Conservation (phyloP, 2,888 invertebrate species). For the Folsomia candida region DNA sequence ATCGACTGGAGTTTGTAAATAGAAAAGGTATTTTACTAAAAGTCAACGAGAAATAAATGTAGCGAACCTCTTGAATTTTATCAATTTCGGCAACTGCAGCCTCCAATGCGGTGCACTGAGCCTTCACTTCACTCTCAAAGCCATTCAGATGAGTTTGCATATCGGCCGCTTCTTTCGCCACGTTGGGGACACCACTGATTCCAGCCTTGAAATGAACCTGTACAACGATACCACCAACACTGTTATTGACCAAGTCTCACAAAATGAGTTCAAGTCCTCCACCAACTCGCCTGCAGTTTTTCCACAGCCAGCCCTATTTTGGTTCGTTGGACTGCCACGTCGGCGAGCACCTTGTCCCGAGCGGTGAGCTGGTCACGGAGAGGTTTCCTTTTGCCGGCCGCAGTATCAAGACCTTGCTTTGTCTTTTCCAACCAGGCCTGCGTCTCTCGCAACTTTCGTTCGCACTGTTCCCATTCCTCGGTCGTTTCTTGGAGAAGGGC, state of each 20-base stretch:
- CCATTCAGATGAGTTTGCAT: slow-evolving; percentile 69
- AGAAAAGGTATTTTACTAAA: background rate
- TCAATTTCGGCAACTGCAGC: slow-evolving; percentile 79
- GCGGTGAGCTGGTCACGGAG: slow-evolving; percentile 80
- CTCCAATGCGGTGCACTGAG: slow-evolving; percentile 67
- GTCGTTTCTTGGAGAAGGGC: slow-evolving; percentile 84
- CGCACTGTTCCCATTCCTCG: slow-evolving; percentile 95
- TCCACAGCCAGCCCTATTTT: slow-evolving; percentile 85
- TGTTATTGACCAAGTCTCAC: no score
- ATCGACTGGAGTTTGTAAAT: background rate
- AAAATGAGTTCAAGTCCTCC: no score
- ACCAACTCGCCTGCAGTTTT: slow-evolving; percentile 74
- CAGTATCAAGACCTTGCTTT: slow-evolving; percentile 70
- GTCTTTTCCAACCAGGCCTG: slow-evolving; percentile 86
- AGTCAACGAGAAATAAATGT: no score
- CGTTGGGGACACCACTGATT: slow-evolving; percentile 73
- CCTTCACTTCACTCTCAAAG: slow-evolving; percentile 62
- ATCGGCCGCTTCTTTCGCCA: slow-evolving; percentile 69
- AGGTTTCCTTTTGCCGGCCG: slow-evolving; percentile 81
- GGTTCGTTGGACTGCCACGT: slow-evolving; percentile 83
- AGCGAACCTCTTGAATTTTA: slow-evolving; percentile 74
- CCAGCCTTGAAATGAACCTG: slow-evolving; percentile 84
- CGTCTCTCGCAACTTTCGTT: slow-evolving; percentile 87
- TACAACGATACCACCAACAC: background rate
- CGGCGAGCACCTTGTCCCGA: slow-evolving; percentile 69